Percentiles rank a stretch among this genome's conserved stretches.
Evolutionary conservation across 2,888 invertebrate genomes (phyloP).

Genomic region (Hirudinaria manillensis): DNA sequence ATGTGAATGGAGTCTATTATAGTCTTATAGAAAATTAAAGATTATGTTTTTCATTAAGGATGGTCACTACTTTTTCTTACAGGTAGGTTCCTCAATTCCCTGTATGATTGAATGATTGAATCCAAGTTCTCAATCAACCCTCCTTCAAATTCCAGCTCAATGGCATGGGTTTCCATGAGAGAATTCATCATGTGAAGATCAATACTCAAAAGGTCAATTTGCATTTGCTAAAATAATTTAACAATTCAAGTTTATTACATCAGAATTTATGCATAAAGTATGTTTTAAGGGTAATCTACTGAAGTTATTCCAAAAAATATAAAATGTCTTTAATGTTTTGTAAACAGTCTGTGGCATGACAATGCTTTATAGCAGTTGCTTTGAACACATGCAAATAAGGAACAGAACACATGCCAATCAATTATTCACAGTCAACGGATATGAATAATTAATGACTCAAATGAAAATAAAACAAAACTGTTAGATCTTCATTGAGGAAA

Average conservation of each 20-base stretch:
- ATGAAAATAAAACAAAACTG: not conserved
- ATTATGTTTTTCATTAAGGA: too few species aligned
- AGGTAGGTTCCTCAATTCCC: not conserved
- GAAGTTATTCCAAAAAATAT: too few species aligned
- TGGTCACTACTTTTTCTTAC: not conserved
- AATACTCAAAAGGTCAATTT: not conserved
- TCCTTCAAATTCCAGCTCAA: not conserved
- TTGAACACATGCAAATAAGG: too few species aligned
- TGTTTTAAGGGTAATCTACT: not conserved
- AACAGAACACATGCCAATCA: too few species aligned
- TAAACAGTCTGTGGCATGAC: too few species aligned
- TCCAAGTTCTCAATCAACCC: slow-evolving; percentile 2
- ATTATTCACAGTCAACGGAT: too few species aligned
- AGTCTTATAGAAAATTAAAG: too few species aligned
- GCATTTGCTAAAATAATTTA: slow-evolving; percentile 6
- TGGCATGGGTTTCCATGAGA: not conserved
- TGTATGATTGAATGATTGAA: not conserved
- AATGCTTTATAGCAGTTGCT: too few species aligned
- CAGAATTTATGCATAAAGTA: not conserved
- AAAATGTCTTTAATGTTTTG: too few species aligned
- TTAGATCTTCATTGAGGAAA: not conserved
- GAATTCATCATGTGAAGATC: not conserved
- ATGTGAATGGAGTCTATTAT: not conserved
- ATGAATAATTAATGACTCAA: too few species aligned
- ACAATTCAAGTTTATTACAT: too few species aligned